Percentiles rank a stretch among this genome's conserved stretches.
Evolutionary conservation across 2,797 vertebrate genomes (phyloP).

Genomic region (Pachyuromys duprasi): DNA sequence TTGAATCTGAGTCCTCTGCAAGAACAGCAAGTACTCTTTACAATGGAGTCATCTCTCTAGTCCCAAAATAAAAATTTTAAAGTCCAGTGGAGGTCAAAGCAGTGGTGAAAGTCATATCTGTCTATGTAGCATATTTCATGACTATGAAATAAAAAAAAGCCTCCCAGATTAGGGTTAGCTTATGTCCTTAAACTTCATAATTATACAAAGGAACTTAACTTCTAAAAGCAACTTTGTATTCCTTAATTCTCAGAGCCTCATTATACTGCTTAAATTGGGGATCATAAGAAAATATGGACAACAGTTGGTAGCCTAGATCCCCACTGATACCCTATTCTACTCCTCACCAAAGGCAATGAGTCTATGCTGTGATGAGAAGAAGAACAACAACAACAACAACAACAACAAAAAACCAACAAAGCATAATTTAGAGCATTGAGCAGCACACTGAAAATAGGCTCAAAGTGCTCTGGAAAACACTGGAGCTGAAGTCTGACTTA

Average conservation of each 20-base stretch:
- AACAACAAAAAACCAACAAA: background rate
- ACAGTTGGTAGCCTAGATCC: background rate
- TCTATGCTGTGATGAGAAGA: background rate
- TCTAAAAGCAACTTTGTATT: background rate
- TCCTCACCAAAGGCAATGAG: background rate
- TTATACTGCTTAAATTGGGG: background rate
- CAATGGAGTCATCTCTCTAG: background rate
- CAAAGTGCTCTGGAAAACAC: background rate
- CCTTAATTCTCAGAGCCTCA: background rate
- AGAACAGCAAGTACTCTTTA: background rate
- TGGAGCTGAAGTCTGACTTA: background rate
- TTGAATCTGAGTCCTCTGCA: background rate
- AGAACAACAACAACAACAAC: too few species aligned
- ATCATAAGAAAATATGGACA: background rate
- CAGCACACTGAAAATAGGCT: background rate
- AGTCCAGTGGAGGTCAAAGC: background rate
- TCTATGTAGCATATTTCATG: background rate
- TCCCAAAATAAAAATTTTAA: background rate
- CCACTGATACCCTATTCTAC: rapidly evolving
- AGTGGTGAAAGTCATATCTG: background rate
- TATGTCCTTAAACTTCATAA: background rate
- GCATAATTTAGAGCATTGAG: background rate
- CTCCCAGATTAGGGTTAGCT: background rate
- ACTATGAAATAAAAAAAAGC: background rate
- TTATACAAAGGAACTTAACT: background rate